Conservation (phyloP, 2,888 invertebrate genomes). For the Alloscopus bannaensis region DNA sequence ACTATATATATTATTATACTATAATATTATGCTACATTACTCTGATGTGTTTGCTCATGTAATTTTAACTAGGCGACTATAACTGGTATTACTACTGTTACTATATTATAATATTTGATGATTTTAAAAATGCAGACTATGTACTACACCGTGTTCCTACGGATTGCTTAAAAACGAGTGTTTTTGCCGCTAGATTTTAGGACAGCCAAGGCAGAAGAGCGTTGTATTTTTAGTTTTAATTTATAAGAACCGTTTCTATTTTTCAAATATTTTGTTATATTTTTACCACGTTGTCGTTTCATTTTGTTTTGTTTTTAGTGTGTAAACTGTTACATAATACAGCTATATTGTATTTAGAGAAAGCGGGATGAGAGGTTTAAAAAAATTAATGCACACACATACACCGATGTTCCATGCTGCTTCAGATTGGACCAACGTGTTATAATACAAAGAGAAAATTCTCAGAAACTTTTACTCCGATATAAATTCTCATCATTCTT, state of each 20-base stretch:
- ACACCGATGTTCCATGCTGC: constrained; percentile 63
- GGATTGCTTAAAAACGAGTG: constrained; percentile 46
- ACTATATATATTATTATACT: constrained; percentile 57
- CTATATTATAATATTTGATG: too few relatives aligned
- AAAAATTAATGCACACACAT: constrained; percentile 44
- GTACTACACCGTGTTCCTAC: constrained; percentile 46
- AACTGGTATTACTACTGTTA: constrained; percentile 56
- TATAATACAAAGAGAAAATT: constrained; percentile 41
- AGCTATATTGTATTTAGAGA: constrained; percentile 2
- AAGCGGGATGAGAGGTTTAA: constrained; percentile 34
- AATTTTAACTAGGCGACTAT: constrained; percentile 63
- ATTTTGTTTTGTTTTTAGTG: constrained; percentile 18
- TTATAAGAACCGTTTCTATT: constrained; percentile 47
- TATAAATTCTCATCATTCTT: constrained; percentile 47
- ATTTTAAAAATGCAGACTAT: constrained; percentile 61
- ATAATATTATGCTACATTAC: constrained; percentile 58
- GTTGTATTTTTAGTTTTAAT: constrained; percentile 61
- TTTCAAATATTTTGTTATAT: constrained; percentile 46
- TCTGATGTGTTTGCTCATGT: constrained; percentile 70
- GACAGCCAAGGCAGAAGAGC: constrained; percentile 58
- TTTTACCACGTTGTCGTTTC: constrained; percentile 44
- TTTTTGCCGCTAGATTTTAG: constrained; percentile 56
- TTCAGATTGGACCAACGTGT: constrained; percentile 61
- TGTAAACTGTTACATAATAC: constrained; percentile 19
- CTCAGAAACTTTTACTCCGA: constrained; percentile 35